Evolutionary conservation across 2,888 invertebrate genomes (phyloP), one percentile per base, ranked within the genome.

Genomic region (Hirtodrosophila trivittata): DNA sequence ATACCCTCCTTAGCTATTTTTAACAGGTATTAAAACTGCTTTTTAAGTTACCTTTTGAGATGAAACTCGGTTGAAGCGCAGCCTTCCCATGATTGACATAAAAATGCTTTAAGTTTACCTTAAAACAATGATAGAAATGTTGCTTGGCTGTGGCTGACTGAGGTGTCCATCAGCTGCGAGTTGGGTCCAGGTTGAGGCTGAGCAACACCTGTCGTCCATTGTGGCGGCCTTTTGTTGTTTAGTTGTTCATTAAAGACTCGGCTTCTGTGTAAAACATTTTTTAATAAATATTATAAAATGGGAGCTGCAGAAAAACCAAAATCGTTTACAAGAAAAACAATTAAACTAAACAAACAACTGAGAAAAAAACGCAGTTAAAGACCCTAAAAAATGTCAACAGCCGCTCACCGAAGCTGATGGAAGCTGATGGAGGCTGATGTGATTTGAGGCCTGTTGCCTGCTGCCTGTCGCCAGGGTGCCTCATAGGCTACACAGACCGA

Each of bases 31-130:
- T 28, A 18, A 21, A 47, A 32, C 50, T 2, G 30, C 25, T 37
- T 26, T 39, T 25, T 28, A 7, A 2, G 1, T n/a, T 8, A 4
- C 35, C 41, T 26, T 38, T 21, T 7, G 7, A 28, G 33, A n/a
- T 8, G 14, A 28, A 9, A n/a, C n/a, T 39, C n/a, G 1, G 13
- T 35, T 1, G 13, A 25, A 35, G 25, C 52, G 30, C 10, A 7
- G 33, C 10, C 43, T 62, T 60, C 51, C 49, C 50, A 51, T 84
- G 86, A 86, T 89, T 89, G 89, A 89, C 90, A 73, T 85, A 57
- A 89, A 88, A 89, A 89, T 89, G 90, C 78, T 86, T 76, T 72
- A 89, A 89, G 89, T 89, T 89, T 89, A 89, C 89, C 89, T 89
- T 89, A 89, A 86, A 80, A 86, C 82, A 82, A 89, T 89, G 75